Conservation (phyloP, 2,797 vertebrate species). For the Trichosurus vulpecula region DNA sequence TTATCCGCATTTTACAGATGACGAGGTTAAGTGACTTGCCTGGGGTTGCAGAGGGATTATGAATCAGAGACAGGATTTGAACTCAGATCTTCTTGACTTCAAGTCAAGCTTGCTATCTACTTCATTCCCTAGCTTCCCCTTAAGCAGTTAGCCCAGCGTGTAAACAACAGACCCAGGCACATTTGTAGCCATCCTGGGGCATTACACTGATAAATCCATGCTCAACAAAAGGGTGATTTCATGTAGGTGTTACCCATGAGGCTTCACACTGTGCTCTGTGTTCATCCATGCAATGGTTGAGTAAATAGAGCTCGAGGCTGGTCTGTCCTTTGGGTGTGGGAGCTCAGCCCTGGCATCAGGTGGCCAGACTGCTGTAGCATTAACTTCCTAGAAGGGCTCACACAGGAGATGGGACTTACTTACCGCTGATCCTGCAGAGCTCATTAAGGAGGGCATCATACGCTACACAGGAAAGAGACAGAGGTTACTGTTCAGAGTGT, state of each 20-base stretch:
- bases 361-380: not conserved
- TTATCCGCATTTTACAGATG: not conserved
- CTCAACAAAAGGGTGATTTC: not conserved
- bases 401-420: slow-evolving; percentile 47
- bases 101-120: not conserved
- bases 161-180: not conserved
- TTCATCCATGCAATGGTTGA: not conserved
- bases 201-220: not conserved
- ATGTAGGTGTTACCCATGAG: not conserved
- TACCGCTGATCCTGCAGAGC: slow-evolving; percentile 86
- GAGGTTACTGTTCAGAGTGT: slow-evolving; percentile 3
- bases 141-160: not conserved
- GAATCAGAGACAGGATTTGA: not conserved
- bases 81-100: not conserved
- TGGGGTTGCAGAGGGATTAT: not conserved
- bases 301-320: not conserved
- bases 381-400: not conserved
- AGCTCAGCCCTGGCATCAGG: not conserved
- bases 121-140: not conserved
- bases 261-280: not conserved
- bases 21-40: not conserved
- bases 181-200: not conserved
- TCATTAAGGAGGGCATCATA: slow-evolving; percentile 86
- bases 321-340: not conserved
- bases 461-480: slow-evolving; percentile 76